Evolutionary conservation across 2,113 vertebrate genomes (phyloP), one percentile per base, ranked within the genome.

Genomic region (Lophura nycthemera): DNA sequence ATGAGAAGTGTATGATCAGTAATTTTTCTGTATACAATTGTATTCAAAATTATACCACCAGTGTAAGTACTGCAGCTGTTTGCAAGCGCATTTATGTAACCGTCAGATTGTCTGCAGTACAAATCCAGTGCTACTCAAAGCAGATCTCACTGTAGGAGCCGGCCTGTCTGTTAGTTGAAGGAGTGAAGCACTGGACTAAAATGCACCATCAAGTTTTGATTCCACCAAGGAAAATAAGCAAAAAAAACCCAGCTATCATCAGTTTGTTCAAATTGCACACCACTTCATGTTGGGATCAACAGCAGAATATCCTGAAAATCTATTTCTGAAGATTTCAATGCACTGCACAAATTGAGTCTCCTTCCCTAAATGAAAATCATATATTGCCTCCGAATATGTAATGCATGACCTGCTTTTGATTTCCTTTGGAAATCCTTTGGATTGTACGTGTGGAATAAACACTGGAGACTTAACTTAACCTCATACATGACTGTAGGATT

Each of bases 361-460:
- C 48, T 73, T 82, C 83, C 82, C 64, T 71, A 52, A 71, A 77
- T 2, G 1, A 91, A 86, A 89, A 82, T 87, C 59, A 16, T 69
- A 36, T 38, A 48, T 59, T 88, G 60, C 78, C 50, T 93, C 60
- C 79, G 89, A 83, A 91, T 65, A 38, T 63, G 30, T 88, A 92
- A 88, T 88, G 32, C 61, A 57, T 77, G 52, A 81, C 56, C 75
- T 91, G 89, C 75, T 93, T 92, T 92, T 89, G 86, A 92, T 92
- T 96, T 95, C 71, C 84, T 93, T 76, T 72, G 77, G 81, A 96
- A 96, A 92, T 82, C 73, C 77, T 78, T 50, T 43, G 80, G 69
- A 65, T 91, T 95, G 86, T 45, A 7, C 42, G 5, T 87, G 87
- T 83, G 42, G 22, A 85, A 29, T 83, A 42, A 76, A 67, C 50